Evolutionary conservation across 2,113 vertebrate genomes (phyloP).

Genomic region (Sinocyclocheilus anshuiensis): DNA sequence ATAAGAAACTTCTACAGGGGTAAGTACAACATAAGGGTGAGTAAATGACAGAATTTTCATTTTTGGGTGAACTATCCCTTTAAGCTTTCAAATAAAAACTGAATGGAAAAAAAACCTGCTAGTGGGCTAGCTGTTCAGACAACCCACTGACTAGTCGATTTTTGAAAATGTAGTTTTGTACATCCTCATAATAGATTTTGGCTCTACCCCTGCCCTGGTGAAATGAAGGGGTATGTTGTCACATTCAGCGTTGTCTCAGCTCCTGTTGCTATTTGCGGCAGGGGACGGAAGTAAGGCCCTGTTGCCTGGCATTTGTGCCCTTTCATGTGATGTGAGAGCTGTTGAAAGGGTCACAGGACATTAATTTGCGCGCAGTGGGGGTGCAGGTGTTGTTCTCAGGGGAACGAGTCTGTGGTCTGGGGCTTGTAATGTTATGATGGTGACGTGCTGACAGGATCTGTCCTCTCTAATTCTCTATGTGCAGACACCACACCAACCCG

Average conservation of each 20-base stretch:
- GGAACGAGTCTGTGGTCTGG: neutral
- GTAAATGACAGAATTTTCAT: too few species aligned
- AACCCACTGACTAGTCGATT: neutral
- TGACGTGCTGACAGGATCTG: conserved; percentile 38
- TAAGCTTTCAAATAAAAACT: neutral
- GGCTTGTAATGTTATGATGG: neutral
- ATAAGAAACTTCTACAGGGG: too few species aligned
- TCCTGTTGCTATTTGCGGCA: neutral
- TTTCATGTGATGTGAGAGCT: conserved; percentile 47
- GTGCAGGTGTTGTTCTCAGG: conserved; percentile 1
- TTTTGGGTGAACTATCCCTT: too few species aligned
- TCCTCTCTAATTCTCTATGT: conserved; percentile 43
- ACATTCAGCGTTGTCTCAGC: neutral
- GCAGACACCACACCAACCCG: conserved; percentile 93
- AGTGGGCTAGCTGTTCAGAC: neutral
- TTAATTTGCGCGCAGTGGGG: conserved; percentile 12
- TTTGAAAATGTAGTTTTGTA: neutral
- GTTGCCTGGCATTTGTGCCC: conserved; percentile 15
- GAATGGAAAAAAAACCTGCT: neutral
- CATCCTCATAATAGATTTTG: neutral
- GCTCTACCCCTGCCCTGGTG: neutral
- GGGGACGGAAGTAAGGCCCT: conserved; percentile 4
- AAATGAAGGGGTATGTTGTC: neutral
- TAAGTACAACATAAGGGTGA: too few species aligned
- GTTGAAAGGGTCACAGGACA: conserved; percentile 34